phyloP scores from a whole-genome alignment of 2,113 vertebrate genomes.

The Raja brachyura region DNA sequence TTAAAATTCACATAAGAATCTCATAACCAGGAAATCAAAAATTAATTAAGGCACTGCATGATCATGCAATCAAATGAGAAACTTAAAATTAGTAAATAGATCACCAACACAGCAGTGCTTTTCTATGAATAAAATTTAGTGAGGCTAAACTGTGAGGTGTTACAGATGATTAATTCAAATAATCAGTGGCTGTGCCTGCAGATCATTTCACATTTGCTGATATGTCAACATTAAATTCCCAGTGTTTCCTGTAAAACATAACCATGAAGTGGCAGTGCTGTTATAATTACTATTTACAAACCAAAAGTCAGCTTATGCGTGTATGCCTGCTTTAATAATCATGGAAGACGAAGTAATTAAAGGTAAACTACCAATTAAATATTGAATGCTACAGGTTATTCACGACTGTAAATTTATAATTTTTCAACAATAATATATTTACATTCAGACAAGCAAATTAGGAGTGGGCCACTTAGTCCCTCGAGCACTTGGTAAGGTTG shows the following conservation, averaged over 20 bases:
- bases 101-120: constrained; percentile 17
- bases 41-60: neutral
- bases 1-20: neutral
- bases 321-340: neutral
- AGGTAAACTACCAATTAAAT: constrained; percentile 12
- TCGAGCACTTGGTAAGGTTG: too few relatives aligned
- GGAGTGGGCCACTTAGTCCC: too few relatives aligned
- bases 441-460: too few relatives aligned
- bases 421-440: neutral
- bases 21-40: constrained; percentile 20
- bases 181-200: neutral
- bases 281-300: constrained; percentile 23
- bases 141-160: neutral
- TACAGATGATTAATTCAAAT: constrained; percentile 31
- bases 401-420: neutral
- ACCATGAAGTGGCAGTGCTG: constrained; percentile 3
- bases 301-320: neutral
- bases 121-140: constrained; percentile 6
- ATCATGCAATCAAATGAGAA: neutral
- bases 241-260: constrained; percentile 26
- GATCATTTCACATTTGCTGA: constrained; percentile 13
- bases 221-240: constrained; percentile 2
- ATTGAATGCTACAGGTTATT: constrained; percentile 13
- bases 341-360: neutral
- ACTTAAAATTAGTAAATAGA: constrained; percentile 32